phyloP scores from a whole-genome alignment of 2,797 vertebrate genomes.

The Tadarida brasiliensis region DNA sequence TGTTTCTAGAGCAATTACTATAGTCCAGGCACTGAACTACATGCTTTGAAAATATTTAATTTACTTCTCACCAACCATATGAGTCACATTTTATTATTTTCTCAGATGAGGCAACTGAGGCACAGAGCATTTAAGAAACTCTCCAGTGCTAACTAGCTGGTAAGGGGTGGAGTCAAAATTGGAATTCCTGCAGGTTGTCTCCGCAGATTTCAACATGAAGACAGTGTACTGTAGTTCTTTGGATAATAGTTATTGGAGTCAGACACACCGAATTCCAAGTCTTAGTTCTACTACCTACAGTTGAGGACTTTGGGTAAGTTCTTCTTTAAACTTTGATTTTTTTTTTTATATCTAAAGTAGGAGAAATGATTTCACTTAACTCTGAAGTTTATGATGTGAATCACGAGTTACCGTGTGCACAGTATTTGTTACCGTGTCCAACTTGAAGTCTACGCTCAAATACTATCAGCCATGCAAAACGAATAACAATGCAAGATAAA shows the following conservation, averaged over 20 bases:
- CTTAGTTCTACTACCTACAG: background rate
- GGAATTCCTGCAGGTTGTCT: background rate
- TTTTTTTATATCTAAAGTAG: background rate
- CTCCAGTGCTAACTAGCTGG: background rate
- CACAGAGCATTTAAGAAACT: background rate
- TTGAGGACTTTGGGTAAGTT: background rate
- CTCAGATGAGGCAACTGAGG: background rate
- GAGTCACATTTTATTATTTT: constrained; percentile 4
- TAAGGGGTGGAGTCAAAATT: background rate
- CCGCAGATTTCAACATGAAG: background rate
- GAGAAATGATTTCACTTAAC: background rate
- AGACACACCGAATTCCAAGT: background rate
- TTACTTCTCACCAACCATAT: background rate
- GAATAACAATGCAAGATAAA: background rate
- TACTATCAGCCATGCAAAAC: background rate
- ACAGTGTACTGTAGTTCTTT: background rate
- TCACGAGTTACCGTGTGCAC: background rate
- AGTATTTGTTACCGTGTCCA: background rate
- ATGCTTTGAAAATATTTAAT: constrained; percentile 1
- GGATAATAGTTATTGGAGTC: background rate
- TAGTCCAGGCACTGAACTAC: background rate
- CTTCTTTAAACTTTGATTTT: background rate
- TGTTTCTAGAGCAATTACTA: background rate
- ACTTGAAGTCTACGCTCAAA: background rate
- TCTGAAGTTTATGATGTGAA: background rate